Base-by-base conservation (phyloP, 2,113 vertebrate genomes). In the Actenoides hombroni region DNA sequence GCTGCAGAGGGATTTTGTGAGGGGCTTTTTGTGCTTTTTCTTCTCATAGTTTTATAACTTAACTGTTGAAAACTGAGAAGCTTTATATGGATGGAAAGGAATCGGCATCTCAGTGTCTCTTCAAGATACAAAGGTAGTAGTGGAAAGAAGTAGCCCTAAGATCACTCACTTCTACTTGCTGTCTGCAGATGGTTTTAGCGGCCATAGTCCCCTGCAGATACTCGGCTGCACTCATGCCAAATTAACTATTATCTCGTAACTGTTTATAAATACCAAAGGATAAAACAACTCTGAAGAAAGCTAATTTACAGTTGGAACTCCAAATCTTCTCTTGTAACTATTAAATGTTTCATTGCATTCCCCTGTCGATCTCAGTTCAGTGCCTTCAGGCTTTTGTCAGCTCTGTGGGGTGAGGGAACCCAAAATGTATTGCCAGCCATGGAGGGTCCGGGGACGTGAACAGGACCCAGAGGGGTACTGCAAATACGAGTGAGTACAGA, bases 171-270 rank as follows among this genome's bases (percentile, higher is more conserved):
- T 64, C 57, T 44, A 44, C 24, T 88, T 61, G 25, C 31, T 78
- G 29, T 87, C 69, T 92, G 84, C 61, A 78, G 80, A 56, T 95
- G 73, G 48, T 79, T 95, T 95, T 87, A 82, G 89, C 82, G 65
- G 35, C 37, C 75, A 63, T 60, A 48, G 74, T 85, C 33, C 91
- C 77, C 91, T 95, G 93, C 39, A 83, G 53, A 68, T 73, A 67
- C 59, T 94, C 81, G 40, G 44, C 79, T 59, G 44, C 81, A 83
- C 81, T 95, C 61, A 49, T 0, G 5, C 48, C 63, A 89, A 61
- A 85, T 87, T 87, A 89, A 71, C 77, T 86, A 20, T 89, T 89
- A 68, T 78, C 65, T 81, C 57, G 60, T 88, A 95, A 71, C 69
- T 91, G 53, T 39, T 84, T 96, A 48, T 86, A 91, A 95, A 89